A percentile compares a stretch with the other conserved stretches of the same genome.
Conservation (phyloP, 2,797 vertebrate species). For the Phylloscopus collybita region DNA sequence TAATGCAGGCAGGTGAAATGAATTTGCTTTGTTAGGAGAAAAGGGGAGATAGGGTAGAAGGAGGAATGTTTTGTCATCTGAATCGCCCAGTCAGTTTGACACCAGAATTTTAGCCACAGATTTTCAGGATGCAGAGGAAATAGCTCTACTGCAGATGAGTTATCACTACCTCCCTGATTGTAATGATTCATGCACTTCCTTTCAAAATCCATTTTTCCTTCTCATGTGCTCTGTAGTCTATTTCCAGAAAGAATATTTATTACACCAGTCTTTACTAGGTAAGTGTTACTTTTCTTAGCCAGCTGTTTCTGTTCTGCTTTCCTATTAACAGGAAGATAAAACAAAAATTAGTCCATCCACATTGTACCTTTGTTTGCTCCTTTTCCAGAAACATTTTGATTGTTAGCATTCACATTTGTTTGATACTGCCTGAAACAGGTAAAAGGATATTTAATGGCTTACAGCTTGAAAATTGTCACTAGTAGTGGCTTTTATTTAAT, state of each 20-base stretch:
- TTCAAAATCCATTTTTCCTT: conserved; percentile 12
- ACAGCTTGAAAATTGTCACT: neutral
- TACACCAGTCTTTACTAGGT: neutral
- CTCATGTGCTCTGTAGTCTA: neutral
- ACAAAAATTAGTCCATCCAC: neutral
- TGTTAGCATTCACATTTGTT: neutral
- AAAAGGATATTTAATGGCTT: neutral
- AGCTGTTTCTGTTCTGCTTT: neutral
- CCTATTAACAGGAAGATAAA: neutral
- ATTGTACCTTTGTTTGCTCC: neutral
- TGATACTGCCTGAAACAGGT: neutral
- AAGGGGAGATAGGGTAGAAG: neutral
- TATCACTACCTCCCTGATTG: neutral
- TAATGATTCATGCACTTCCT: conserved; percentile 10
- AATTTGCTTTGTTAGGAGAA: neutral
- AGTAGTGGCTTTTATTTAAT: neutral
- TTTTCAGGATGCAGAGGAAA: neutral
- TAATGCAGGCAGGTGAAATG: neutral
- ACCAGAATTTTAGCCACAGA: neutral
- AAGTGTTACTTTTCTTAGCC: neutral
- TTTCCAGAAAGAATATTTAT: neutral
- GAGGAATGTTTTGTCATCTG: neutral
- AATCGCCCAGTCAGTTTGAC: neutral
- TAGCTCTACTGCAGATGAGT: neutral
- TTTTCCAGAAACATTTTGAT: neutral